Evolutionary conservation across 2,113 vertebrate genomes (phyloP).

Genomic region (Ophthalmolycus amberensis): DNA sequence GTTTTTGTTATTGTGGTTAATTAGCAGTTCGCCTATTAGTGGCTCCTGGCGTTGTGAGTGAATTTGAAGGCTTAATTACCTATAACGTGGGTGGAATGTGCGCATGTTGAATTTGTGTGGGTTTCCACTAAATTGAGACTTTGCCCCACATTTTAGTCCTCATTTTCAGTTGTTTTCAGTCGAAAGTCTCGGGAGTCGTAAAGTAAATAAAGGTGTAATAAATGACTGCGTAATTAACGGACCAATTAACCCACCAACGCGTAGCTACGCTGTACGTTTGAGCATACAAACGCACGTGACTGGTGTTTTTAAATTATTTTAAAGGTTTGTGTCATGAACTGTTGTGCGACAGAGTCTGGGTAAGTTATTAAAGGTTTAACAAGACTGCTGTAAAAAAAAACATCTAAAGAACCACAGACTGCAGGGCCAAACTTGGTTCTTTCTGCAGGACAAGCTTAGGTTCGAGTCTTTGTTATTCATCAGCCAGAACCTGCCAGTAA

Average conservation of each 20-base stretch:
- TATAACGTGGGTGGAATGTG: not conserved
- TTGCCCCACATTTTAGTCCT: fast-evolving
- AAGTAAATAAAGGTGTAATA: slow-evolving; percentile 33
- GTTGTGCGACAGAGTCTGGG: slow-evolving; percentile 5
- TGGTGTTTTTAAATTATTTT: not conserved
- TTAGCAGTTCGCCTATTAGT: not conserved
- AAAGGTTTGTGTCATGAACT: not conserved
- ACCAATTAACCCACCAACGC: slow-evolving; percentile 32
- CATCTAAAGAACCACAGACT: slow-evolving; percentile 24
- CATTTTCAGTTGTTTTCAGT: not conserved
- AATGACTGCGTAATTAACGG: slow-evolving; percentile 52
- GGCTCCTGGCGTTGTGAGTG: not conserved
- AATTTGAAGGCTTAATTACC: not conserved
- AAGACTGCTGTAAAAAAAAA: slow-evolving; percentile 13
- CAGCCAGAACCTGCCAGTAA: not conserved
- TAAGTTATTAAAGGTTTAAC: slow-evolving; percentile 55
- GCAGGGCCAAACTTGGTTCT: slow-evolving; percentile 14
- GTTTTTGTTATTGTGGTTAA: not conserved
- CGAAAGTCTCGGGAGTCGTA: not conserved
- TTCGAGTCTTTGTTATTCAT: not conserved
- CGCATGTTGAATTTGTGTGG: not conserved
- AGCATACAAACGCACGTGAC: not conserved
- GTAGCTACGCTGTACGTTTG: fast-evolving
- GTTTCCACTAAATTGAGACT: not conserved
- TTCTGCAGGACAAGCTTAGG: not conserved